Conservation (phyloP, 2,888 invertebrate species). For the Lydus trimaculatus region DNA sequence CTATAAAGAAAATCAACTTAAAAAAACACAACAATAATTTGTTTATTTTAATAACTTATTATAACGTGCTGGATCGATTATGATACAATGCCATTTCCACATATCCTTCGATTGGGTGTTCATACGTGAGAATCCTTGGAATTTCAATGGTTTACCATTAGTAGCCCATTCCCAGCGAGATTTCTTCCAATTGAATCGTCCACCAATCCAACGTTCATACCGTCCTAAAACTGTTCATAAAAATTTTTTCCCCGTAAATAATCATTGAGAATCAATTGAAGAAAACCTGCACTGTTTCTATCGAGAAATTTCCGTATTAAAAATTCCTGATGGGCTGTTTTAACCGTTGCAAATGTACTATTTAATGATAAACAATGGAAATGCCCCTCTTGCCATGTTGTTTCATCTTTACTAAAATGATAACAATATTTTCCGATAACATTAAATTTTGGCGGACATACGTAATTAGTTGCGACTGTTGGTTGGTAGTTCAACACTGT, state of each 20-base stretch:
- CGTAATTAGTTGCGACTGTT: not conserved
- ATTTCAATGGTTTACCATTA: conserved; percentile 71
- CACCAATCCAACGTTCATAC: conserved; percentile 79
- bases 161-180: conserved; percentile 79
- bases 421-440: conserved; percentile 50
- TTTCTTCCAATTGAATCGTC: conserved; percentile 75
- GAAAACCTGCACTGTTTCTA: conserved; percentile 2
- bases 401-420: conserved; percentile 46
- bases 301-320: conserved; percentile 20
- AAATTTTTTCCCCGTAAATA: too few relatives aligned
- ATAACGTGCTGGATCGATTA: conserved; percentile 66
- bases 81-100: conserved; percentile 74
- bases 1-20: conserved; percentile 13
- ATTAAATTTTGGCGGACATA: conserved; percentile 48
- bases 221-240: conserved; percentile 47
- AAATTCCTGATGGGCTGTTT: conserved; percentile 23
- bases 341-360: conserved; percentile 27
- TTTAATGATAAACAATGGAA: conserved; percentile 40
- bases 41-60: conserved; percentile 31
- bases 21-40: too few relatives aligned
- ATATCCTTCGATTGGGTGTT: conserved; percentile 63
- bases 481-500: not conserved
- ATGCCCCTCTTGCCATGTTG: conserved; percentile 51
- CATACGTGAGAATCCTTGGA: conserved; percentile 74
- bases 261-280: too few relatives aligned